Evolutionary conservation across 2,113 vertebrate species (phyloP).

Genomic region (Peromyscus californicus): DNA sequence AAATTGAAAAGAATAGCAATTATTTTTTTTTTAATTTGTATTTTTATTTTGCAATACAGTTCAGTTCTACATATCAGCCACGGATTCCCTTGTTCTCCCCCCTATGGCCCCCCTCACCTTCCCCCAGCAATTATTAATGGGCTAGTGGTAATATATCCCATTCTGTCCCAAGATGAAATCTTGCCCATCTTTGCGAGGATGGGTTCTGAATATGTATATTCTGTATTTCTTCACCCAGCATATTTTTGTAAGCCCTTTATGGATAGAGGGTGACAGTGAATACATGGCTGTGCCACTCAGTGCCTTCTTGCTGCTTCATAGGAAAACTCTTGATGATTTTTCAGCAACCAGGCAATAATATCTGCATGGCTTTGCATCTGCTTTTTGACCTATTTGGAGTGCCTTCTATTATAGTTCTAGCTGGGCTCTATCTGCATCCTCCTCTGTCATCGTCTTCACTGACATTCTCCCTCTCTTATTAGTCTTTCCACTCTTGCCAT

Average conservation of each 20-base stretch:
- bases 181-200: slow-evolving; percentile 7
- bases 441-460: neutral
- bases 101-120: too few species aligned
- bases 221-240: neutral
- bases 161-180: slow-evolving; percentile 38
- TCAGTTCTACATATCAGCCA: too few species aligned
- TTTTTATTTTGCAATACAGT: too few species aligned
- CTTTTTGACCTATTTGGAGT: neutral
- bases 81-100: too few species aligned
- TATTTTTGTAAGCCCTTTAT: slow-evolving; percentile 22
- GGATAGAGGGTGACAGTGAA: neutral
- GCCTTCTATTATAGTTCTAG: slow-evolving; percentile 39
- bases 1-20: neutral
- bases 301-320: neutral
- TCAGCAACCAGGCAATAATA: neutral
- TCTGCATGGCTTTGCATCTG: slow-evolving; percentile 37
- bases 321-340: slow-evolving; percentile 44
- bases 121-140: slow-evolving; percentile 34
- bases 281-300: neutral
- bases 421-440: neutral
- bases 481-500: neutral
- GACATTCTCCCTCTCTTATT: neutral
- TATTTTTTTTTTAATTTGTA: too few species aligned
- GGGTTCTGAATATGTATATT: slow-evolving; percentile 4
- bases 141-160: neutral